Conservation (phyloP, 1,140 invertebrate species). For the Popillia japonica region DNA sequence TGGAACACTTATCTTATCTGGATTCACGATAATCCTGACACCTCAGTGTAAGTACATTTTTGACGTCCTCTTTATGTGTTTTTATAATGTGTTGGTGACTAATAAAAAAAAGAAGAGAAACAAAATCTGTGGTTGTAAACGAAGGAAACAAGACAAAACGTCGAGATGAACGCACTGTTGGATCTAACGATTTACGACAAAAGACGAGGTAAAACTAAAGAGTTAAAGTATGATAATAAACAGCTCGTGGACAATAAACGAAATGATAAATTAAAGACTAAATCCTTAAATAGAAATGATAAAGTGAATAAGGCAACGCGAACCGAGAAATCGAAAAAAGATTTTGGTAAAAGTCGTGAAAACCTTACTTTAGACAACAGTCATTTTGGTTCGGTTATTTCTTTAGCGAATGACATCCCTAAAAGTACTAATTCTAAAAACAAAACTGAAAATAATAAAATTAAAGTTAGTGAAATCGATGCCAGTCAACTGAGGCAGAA, state of each 20-base stretch:
- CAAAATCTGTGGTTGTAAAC: not conserved
- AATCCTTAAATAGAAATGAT: not conserved
- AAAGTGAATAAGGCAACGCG: not conserved
- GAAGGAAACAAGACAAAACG: not conserved
- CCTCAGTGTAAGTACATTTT: not conserved
- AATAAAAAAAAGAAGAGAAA: not conserved
- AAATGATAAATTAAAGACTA: not conserved
- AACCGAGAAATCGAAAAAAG: not conserved
- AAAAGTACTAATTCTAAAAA: not conserved
- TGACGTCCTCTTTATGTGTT: not conserved
- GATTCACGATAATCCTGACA: not conserved
- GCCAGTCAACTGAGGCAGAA: not conserved
- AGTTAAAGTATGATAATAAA: not conserved
- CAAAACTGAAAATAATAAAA: not conserved
- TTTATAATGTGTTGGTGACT: slow-evolving; percentile 13
- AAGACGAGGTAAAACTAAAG: not conserved
- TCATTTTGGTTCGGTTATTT: not conserved
- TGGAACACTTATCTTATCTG: not conserved
- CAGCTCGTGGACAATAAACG: not conserved
- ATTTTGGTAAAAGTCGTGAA: not conserved
- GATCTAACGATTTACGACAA: not conserved
- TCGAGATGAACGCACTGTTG: not conserved
- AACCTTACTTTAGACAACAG: not conserved
- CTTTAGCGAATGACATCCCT: not conserved
- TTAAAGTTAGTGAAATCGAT: not conserved